Percentiles rank a stretch among this genome's conserved stretches.
Evolutionary conservation across 2,113 vertebrate species (phyloP).

Genomic region (Poeciliopsis turrubarensis): DNA sequence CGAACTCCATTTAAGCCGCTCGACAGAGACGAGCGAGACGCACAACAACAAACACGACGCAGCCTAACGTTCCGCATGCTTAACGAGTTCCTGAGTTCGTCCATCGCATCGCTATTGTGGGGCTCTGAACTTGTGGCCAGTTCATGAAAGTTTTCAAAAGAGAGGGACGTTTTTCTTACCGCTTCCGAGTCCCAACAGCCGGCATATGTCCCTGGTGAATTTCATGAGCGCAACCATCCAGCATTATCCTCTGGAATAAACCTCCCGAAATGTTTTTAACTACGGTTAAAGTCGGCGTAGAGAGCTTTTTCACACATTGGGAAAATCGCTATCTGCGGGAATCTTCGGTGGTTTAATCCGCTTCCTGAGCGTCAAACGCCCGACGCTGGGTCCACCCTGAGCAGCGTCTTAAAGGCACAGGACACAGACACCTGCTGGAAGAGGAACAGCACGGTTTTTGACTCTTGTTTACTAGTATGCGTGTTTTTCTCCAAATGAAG

Average conservation of each 20-base stretch:
- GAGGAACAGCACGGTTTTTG: not conserved
- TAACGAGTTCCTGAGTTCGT: not conserved
- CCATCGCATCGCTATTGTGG: not conserved
- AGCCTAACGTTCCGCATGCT: not conserved
- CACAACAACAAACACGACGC: not conserved
- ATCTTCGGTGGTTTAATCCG: slow-evolving; percentile 66
- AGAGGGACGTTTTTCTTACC: slow-evolving; percentile 71
- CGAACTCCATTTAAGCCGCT: slow-evolving; percentile 5
- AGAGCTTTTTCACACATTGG: slow-evolving; percentile 27
- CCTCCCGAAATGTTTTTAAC: not conserved
- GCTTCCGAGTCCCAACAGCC: slow-evolving; percentile 78
- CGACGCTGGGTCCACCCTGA: slow-evolving; percentile 54
- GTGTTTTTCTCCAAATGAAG: too few species aligned
- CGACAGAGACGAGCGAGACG: not conserved
- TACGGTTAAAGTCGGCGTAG: not conserved
- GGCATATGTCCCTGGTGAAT: slow-evolving; percentile 79
- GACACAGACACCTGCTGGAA: not conserved
- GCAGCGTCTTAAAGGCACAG: slow-evolving; percentile 77
- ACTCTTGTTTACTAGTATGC: too few species aligned
- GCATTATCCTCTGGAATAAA: slow-evolving; percentile 70
- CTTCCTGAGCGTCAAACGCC: slow-evolving; percentile 76
- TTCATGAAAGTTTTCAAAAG: slow-evolving; percentile 62
- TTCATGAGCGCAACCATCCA: slow-evolving; percentile 82
- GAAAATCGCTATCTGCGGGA: slow-evolving; percentile 54
- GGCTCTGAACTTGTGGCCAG: slow-evolving; percentile 26